A percentile compares a stretch with the other conserved stretches of the same genome.
These are phyloP conservation scores for Siderastrea siderea DNA, from an alignment of 92 coral and sea anemone genomes.

Conservation along the genomic window DNA sequence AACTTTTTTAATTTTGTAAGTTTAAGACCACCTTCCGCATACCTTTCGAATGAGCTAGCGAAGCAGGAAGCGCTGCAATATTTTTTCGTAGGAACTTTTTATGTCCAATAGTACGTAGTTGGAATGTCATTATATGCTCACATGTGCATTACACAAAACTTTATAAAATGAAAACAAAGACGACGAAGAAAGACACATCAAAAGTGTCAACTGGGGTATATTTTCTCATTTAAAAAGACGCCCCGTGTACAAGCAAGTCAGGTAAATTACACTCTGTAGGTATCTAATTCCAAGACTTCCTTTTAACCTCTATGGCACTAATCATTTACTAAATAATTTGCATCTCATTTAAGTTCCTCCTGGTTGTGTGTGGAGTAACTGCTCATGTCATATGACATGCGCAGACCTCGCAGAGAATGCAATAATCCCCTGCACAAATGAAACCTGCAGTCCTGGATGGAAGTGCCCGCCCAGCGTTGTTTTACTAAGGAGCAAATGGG, in stretches of 20 bases:
- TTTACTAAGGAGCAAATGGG: slow-evolving; percentile 49
- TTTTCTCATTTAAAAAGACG: neutral
- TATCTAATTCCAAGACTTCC: too few species aligned
- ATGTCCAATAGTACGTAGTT: too few species aligned
- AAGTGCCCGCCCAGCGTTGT: slow-evolving; percentile 68
- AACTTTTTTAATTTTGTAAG: too few species aligned
- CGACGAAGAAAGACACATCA: neutral
- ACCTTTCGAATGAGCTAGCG: too few species aligned
- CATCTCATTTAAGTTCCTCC: neutral
- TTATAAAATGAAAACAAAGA: too few species aligned
- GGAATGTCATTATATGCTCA: too few species aligned
- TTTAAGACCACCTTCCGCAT: too few species aligned
- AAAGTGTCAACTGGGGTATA: neutral
- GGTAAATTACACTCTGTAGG: neutral
- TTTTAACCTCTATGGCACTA: neutral
- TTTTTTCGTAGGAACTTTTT: too few species aligned
- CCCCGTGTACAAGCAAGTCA: neutral
- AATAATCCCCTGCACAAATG: slow-evolving; percentile 49
- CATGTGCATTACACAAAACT: too few species aligned
- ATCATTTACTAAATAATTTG: neutral
- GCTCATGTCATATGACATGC: slow-evolving; percentile 79
- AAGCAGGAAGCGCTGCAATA: too few species aligned
- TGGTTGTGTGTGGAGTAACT: slow-evolving; percentile 66
- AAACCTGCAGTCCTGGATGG: slow-evolving; percentile 77
- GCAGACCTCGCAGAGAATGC: slow-evolving; percentile 63